Evolutionary conservation across 2,888 invertebrate genomes (phyloP).

Genomic region (Nephrotoma appendiculata): DNA sequence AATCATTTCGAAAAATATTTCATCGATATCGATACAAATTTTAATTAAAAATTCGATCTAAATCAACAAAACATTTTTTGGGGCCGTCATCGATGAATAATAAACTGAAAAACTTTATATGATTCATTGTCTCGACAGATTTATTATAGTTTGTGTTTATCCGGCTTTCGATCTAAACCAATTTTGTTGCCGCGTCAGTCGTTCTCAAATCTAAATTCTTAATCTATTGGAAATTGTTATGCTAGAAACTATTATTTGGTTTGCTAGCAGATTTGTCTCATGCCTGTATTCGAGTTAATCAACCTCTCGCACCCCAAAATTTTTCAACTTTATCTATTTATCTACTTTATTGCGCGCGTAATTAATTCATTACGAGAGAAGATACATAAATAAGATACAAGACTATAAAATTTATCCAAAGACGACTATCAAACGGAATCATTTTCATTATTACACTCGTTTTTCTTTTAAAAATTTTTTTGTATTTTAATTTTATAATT

Average conservation of each 20-base stretch:
- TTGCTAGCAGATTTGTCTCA: background rate
- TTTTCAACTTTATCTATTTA: background rate
- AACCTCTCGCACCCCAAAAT: background rate
- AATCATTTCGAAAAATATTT: background rate
- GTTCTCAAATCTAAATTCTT: background rate
- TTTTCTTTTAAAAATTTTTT: background rate
- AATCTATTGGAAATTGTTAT: background rate
- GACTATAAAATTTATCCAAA: background rate
- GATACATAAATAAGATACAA: background rate
- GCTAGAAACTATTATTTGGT: background rate
- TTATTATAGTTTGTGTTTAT: background rate
- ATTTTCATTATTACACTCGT: background rate
- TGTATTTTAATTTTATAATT: background rate
- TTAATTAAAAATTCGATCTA: background rate
- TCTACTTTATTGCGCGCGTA: background rate
- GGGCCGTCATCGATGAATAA: background rate
- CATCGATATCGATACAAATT: background rate
- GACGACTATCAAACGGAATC: background rate
- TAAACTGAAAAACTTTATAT: background rate
- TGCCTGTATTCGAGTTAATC: background rate
- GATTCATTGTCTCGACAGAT: background rate
- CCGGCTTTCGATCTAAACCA: background rate
- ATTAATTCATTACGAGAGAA: background rate
- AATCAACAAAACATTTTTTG: background rate
- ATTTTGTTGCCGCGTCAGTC: background rate